Conservation (phyloP, 2,797 vertebrate genomes). For the Darevskia mixta region DNA sequence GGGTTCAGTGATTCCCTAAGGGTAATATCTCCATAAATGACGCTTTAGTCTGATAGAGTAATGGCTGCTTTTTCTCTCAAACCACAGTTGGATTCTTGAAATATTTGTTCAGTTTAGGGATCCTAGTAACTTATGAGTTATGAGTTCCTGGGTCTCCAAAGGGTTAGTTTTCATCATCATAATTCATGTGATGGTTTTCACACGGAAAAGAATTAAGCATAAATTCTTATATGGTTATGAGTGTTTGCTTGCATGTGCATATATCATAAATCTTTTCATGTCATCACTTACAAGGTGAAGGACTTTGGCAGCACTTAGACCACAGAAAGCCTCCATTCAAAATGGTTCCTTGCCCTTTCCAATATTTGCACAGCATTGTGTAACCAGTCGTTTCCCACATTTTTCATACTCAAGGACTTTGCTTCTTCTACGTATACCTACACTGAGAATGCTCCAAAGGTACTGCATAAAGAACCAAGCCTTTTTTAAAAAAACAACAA, state of each 20-base stretch:
- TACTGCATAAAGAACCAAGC: background rate
- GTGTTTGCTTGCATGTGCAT: constrained; percentile 14
- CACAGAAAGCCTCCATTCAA: background rate
- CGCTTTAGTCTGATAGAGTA: constrained; percentile 35
- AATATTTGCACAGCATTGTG: background rate
- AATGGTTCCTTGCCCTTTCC: background rate
- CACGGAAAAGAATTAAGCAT: constrained; percentile 26
- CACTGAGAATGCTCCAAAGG: background rate
- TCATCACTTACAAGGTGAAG: constrained; percentile 11
- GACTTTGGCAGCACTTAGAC: background rate
- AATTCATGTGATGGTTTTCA: constrained; percentile 26
- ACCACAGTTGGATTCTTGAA: constrained; percentile 48
- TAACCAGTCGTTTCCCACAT: background rate
- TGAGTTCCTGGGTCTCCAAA: constrained; percentile 37
- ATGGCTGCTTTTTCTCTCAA: constrained; percentile 48
- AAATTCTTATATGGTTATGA: constrained; percentile 22
- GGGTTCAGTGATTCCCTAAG: constrained; percentile 30
- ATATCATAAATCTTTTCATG: constrained; percentile 33
- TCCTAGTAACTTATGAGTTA: constrained; percentile 28
- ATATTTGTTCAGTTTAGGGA: constrained; percentile 45
- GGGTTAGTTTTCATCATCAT: constrained; percentile 2
- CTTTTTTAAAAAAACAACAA: background rate
- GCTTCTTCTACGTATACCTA: background rate
- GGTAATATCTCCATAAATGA: constrained; percentile 36
- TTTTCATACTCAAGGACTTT: background rate